Evolutionary conservation across 1,140 invertebrate species (phyloP).

Genomic region (Polypedilum pembai): DNA sequence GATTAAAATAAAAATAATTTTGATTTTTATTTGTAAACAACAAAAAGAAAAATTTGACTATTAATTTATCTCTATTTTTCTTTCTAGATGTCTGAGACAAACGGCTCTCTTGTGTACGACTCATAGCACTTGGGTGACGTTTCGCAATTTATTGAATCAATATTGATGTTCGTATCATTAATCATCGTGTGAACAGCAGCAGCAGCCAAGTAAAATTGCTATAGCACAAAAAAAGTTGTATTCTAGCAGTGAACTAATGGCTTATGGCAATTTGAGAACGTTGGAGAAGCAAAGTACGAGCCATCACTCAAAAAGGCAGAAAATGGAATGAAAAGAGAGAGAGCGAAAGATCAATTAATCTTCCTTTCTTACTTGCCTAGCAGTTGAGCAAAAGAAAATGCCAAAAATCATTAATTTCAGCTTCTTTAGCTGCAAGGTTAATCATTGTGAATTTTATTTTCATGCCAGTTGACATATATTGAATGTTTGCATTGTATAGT

Average conservation of each 20-base stretch:
- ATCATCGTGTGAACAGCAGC: slow-evolving; percentile 21
- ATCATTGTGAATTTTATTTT: neutral
- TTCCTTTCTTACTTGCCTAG: neutral
- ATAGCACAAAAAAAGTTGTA: neutral
- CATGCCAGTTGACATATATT: too few species aligned
- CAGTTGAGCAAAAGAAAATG: neutral
- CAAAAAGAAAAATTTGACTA: too few species aligned
- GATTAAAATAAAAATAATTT: too few species aligned
- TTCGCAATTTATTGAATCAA: slow-evolving; percentile 26
- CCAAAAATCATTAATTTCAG: slow-evolving; percentile 24
- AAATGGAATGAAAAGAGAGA: neutral
- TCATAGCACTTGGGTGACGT: slow-evolving; percentile 23
- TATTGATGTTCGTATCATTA: slow-evolving; percentile 24
- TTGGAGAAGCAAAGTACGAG: neutral
- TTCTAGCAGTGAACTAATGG: slow-evolving; percentile 6
- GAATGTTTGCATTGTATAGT: too few species aligned
- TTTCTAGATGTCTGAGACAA: too few species aligned
- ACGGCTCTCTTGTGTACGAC: neutral
- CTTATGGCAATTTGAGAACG: neutral
- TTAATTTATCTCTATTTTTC: too few species aligned
- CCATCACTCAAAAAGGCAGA: slow-evolving; percentile 20
- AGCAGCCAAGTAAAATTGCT: neutral
- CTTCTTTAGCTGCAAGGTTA: neutral
- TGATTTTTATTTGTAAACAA: too few species aligned
- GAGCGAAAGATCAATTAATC: slow-evolving; percentile 22